Base-by-base conservation (phyloP, 2,113 vertebrate genomes). In the Triplophysa rosa region DNA sequence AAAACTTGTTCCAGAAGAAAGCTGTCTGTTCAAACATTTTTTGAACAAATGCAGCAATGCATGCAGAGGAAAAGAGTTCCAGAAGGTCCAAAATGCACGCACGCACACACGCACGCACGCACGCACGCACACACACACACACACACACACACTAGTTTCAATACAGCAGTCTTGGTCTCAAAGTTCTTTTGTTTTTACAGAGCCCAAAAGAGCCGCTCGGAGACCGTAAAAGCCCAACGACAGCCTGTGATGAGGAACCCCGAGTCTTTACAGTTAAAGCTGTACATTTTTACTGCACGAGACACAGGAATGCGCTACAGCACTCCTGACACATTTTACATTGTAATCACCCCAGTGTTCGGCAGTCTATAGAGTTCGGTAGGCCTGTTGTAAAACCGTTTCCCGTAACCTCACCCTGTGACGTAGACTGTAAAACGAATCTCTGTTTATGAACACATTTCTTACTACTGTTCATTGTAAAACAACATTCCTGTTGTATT, bases 1-100 rank as follows among this genome's bases (percentile, higher is more conserved):
- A 79, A 83, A 78, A 88, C 88, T 85, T 88, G 82, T 89, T 86
- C 61, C 23, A 45, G 23, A 52, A 75, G 72, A 68, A 82, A 81
- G 82, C 23, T 59, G 67, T 82, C 85, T 88, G 86, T 75, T 59
- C 83, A 86, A 83, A 84, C 78, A 80, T 69, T 70, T 85, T 84
- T 87, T 45, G 67, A 16, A 29, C 62, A 70, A 24, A 74, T 68
- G 64, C 78, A 76, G 78, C 12, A 73, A 54, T 47, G 79, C 77
- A 40, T 62, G 71, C 23, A 78, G 59, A 71, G 19, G 11, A 8
- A 62, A 71, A 24, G 42, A 3, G 16, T 68, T 29, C 29, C 29
- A 29, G 29, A 23, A 23, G 75, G 17, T 49, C 17, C 17, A 6
- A 54, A 17, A 54, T 49, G 45, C 26, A 33, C 23, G 71, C 40